Percentiles rank a stretch among this genome's conserved stretches.
Conservation (phyloP, 2,888 invertebrate species). For the Hoplodrina blanda region DNA sequence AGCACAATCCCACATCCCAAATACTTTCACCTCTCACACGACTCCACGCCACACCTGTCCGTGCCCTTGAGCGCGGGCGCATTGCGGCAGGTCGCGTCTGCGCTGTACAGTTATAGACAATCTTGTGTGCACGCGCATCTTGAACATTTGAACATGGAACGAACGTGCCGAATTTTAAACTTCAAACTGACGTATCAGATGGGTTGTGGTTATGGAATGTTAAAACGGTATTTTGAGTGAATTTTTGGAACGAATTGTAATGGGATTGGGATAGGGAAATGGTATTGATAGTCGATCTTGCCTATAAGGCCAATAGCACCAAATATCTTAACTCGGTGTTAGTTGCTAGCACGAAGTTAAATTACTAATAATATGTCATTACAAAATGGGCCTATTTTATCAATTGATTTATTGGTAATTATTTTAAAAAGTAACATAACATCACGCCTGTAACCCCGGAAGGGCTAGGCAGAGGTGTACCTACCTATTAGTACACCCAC, state of each 20-base stretch:
- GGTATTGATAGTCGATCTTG: no score
- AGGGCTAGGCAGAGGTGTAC: no score
- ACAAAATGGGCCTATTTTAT: no score
- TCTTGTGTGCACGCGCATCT: constrained; percentile 58
- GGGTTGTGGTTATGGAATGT: constrained; percentile 11
- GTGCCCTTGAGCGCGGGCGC: constrained; percentile 84
- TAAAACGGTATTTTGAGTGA: constrained; percentile 29
- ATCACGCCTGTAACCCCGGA: no score
- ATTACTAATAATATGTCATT: no score
- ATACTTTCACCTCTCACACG: not conserved
- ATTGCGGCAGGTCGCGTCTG: constrained; percentile 86
- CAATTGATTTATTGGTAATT: no score
- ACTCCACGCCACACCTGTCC: constrained; percentile 42
- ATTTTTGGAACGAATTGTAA: constrained; percentile 2
- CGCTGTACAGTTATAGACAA: constrained; percentile 76
- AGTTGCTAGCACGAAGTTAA: no score
- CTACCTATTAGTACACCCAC: no score
- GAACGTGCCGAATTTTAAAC: constrained; percentile 58
- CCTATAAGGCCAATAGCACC: no score
- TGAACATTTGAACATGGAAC: constrained; percentile 44
- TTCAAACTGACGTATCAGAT: constrained; percentile 26
- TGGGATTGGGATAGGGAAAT: not conserved
- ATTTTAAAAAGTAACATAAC: no score
- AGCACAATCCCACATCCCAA: not conserved
- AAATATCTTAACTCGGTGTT: no score